Evolutionary conservation across 2,113 vertebrate species (phyloP), one percentile per base, ranked within the genome.

Genomic region (Nansenia antarctica): DNA sequence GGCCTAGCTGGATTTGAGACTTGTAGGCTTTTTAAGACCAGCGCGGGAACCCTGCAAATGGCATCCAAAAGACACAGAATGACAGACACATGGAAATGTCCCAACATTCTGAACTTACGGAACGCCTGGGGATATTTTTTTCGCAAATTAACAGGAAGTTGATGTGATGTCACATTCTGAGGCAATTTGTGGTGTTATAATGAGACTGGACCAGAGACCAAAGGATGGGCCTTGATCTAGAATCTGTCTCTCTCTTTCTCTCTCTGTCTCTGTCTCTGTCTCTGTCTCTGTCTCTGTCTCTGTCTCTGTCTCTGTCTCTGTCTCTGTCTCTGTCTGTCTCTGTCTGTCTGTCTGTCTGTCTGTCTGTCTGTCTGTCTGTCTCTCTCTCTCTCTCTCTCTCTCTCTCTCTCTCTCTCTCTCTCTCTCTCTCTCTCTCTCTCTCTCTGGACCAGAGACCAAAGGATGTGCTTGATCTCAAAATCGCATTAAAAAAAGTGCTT

Each of bases 131-230:
- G n/a, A n/a, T n/a, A n/a, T n/a, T n/a, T n/a, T n/a, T n/a, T 74
- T 67, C 60, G 49, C 53, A 22, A 65, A 69, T 77, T 42, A 62
- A 62, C 65, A 57, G 64, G 52, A 45, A 73, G 30, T 69, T 63
- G 57, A 77, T n/a, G n/a, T n/a, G n/a, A n/a, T n/a, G n/a, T n/a
- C n/a, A n/a, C n/a, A n/a, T n/a, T n/a, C n/a, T n/a, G 62, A 78
- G 62, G 30, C 53, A 34, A 67, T 55, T 69, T 70, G 8, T 49
- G 49, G 54, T 8, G 60, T 39, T 39, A 65, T 70, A 65, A 65
- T 70, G 47, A 72, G 72, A 27, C 30, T 24, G 39, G 34, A 59
- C 62, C 9, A 63, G 54, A 18, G 20, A 63, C 29, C 35, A 54
- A 59, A 55, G 3, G 1, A 53, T 35, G 14, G 54, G 29, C 0